Evolutionary conservation across 1,140 invertebrate genomes (phyloP), one percentile per base, ranked within the genome.

Genomic region (Euura saliciscinereae): DNA sequence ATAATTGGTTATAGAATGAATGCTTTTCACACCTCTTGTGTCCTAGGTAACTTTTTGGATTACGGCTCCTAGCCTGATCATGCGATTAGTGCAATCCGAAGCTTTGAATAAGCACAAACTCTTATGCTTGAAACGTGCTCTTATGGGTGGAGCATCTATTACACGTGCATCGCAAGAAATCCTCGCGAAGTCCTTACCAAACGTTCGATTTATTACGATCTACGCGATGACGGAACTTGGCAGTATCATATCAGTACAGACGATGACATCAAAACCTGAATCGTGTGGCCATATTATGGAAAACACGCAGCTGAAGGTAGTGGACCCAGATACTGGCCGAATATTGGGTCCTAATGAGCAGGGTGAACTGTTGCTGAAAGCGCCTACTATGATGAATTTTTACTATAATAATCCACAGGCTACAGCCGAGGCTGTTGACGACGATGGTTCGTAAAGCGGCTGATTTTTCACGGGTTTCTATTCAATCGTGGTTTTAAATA

Each of bases 381-480:
- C 84, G 0, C 82, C 85, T 1, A 79, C 80, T 4, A 44, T 83
- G 42, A 85, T 85, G 83, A 64, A 76, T 13, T 76, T 75, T 10
- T 85, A 85, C 44, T 80, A 70, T 66, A 72, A 70, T 5, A 80
- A 85, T 73, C 74, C 78, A 3, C 74, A 89, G 71, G 86, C 81
- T 5, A 91, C 90, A 1, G 78, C 74, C 0, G 83, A 88, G 68
- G 87, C 83, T 1, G 85, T 92, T 45, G 88, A 89, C 71, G 68
- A 75, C 3, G 86, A 91, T 46, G 90, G 93, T 70, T 90, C 86
- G 45, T 51, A n/a, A n/a, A 51, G 2, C 11, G 46, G 7, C 11
- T 51, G 7, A n/a, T 8, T n/a, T 8, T 51, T 51, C 46, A n/a
- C 2, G 2, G n/a, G 46, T 7, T 51, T 51, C 2, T 7, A 51